Evolutionary conservation across 2,797 vertebrate species (phyloP).

Genomic region (Graptemys geographica): DNA sequence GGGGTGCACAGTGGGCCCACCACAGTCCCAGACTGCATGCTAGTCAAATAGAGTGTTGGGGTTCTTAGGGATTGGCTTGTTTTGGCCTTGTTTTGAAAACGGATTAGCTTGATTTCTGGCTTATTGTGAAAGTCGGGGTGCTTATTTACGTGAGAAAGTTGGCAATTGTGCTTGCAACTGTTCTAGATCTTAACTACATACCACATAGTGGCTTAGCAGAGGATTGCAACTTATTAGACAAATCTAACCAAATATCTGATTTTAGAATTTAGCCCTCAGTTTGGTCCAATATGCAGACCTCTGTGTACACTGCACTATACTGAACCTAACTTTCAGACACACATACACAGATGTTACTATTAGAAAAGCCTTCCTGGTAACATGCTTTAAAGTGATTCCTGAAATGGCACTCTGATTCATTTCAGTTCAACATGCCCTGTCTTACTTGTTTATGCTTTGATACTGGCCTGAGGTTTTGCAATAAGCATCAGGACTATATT

Average conservation of each 20-base stretch:
- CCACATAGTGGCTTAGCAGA: not conserved
- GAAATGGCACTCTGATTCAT: not conserved
- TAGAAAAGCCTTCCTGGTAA: not conserved
- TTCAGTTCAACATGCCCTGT: not conserved
- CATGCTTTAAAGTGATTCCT: not conserved
- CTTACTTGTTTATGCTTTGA: fast-evolving
- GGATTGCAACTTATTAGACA: not conserved
- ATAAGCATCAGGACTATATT: not conserved
- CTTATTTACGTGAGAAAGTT: too few species aligned
- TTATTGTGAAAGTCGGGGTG: too few species aligned
- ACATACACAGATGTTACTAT: not conserved
- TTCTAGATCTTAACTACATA: not conserved
- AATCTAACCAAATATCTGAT: not conserved
- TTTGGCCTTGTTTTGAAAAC: too few species aligned
- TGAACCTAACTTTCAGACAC: fast-evolving
- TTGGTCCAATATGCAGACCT: not conserved
- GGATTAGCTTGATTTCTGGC: too few species aligned
- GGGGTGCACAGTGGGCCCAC: too few species aligned
- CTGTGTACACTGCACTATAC: not conserved
- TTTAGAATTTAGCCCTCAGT: not conserved
- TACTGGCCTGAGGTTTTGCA: not conserved
- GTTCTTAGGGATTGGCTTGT: too few species aligned
- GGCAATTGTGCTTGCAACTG: not conserved
- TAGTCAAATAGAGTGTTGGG: too few species aligned
- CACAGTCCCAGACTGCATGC: too few species aligned